Evolutionary conservation across 2,888 invertebrate species (phyloP).

Genomic region (Vandiemenella viatica): DNA sequence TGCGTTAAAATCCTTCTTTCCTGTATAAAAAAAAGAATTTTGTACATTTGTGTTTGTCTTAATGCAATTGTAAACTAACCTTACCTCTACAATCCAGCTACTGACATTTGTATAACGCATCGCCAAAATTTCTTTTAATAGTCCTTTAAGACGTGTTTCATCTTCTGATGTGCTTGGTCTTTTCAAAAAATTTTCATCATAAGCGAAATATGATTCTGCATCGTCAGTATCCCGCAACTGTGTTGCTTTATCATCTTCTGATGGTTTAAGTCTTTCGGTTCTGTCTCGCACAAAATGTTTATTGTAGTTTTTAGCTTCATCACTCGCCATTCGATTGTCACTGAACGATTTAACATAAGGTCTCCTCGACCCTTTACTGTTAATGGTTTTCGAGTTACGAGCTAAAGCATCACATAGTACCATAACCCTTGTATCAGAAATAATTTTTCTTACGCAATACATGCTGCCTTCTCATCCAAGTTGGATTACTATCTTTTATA

Average conservation of each 20-base stretch:
- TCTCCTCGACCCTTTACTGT: no score
- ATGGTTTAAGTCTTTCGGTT: not conserved
- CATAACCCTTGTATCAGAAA: no score
- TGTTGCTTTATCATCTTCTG: not conserved
- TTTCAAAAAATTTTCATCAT: slow-evolving; percentile 2
- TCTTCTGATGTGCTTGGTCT: slow-evolving; percentile 19
- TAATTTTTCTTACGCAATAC: no score
- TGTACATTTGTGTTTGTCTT: not conserved
- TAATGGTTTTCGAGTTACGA: no score
- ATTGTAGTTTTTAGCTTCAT: not conserved
- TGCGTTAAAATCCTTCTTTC: not conserved
- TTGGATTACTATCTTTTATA: no score
- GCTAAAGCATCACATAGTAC: no score
- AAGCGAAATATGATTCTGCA: slow-evolving; percentile 5
- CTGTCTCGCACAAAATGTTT: not conserved
- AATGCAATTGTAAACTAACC: not conserved
- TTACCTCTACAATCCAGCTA: slow-evolving; percentile 22
- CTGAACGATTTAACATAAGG: no score
- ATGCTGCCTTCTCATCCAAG: no score
- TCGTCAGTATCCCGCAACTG: slow-evolving; percentile 2
- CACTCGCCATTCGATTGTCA: slow-evolving; percentile 7
- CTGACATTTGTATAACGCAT: slow-evolving; percentile 19
- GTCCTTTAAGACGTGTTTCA: slow-evolving; percentile 16
- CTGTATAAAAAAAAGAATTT: not conserved
- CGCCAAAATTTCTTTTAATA: slow-evolving; percentile 19